Base-by-base conservation (phyloP, 2,888 invertebrate species). In the Agriotes lineatus region DNA sequence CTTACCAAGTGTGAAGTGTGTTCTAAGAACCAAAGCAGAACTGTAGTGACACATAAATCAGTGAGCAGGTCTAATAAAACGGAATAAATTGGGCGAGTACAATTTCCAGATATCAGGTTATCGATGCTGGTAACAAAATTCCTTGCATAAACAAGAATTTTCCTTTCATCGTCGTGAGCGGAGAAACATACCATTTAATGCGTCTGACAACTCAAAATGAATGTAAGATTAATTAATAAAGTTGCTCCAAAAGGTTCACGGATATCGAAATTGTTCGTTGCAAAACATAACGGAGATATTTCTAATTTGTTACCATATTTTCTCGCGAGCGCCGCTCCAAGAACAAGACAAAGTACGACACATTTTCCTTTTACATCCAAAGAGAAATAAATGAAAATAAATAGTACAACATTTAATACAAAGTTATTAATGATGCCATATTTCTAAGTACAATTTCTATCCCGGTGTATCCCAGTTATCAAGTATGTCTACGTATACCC, bases 331-430 rank as follows among this genome's bases (percentile, higher is more conserved):
- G 35, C 54, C 3, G 2, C 35, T 35, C 16, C 48, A 69, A 63
- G 63, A 60, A 52, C 58, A 78, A 78, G 79, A 79, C 69, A 72
- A 75, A 80, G 75, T 74, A 72, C 72, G 73, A 75, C 76, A 78
- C 79, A 79, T 80, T 79, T 79, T 78, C 78, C 77, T 80, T 76
- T 75, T 71, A 68, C 67, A 72, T 63, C 71, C 76, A 79, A 81
- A 80, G 76, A 77, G 79, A 77, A 80, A 79, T 79, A 82, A 82
- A 82, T 82, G 81, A 80, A 82, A 82, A 82, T 80, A 82, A 82
- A 83, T 82, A 82, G 82, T 80, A 78, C 79, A 79, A 80, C 82
- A 82, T 83, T 82, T 82, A 82, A 83, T 82, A 82, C 79, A 78
- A 80, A 82, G 78, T 82, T 82, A 83, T 82, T 82, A 83, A 83